These are phyloP conservation scores for Caprella mutica DNA, from an alignment of 2,888 invertebrate species.

Conservation along the genomic window DNA sequence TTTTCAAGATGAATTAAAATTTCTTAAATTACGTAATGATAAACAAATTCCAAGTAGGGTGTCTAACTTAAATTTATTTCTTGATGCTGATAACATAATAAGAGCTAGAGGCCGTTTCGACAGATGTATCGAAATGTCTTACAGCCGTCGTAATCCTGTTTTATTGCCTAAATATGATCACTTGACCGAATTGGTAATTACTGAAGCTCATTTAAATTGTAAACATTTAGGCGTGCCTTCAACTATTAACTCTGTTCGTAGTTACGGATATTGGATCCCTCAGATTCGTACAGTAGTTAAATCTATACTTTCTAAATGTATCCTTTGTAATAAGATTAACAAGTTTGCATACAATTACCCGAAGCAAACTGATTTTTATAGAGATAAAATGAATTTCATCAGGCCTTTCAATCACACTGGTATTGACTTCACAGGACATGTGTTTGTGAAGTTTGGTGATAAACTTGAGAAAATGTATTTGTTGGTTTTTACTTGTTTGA, in stretches of 20 bases:
- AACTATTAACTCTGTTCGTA: neutral
- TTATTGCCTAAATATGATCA: neutral
- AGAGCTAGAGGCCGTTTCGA: neutral
- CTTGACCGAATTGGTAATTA: neutral
- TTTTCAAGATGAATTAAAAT: neutral
- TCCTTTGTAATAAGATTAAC: constrained; percentile 3
- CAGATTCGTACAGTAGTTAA: neutral
- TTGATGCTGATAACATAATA: neutral
- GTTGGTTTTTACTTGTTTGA: neutral
- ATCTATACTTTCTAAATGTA: neutral
- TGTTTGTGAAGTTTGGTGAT: neutral
- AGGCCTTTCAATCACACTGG: constrained; percentile 1
- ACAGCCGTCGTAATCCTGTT: neutral
- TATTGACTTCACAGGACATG: constrained; percentile 2
- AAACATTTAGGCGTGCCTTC: constrained; percentile 1
- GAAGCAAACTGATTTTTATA: neutral
- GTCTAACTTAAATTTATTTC: neutral
- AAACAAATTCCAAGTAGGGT: neutral
- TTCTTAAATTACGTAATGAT: neutral
- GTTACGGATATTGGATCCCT: constrained; percentile 4
- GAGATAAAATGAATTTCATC: neutral
- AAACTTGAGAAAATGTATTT: neutral
- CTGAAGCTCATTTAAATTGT: neutral
- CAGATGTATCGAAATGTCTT: neutral
- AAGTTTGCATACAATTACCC: neutral